Evolutionary conservation across 1,140 invertebrate species (phyloP).

Genomic region (Lepidurus couesii): DNA sequence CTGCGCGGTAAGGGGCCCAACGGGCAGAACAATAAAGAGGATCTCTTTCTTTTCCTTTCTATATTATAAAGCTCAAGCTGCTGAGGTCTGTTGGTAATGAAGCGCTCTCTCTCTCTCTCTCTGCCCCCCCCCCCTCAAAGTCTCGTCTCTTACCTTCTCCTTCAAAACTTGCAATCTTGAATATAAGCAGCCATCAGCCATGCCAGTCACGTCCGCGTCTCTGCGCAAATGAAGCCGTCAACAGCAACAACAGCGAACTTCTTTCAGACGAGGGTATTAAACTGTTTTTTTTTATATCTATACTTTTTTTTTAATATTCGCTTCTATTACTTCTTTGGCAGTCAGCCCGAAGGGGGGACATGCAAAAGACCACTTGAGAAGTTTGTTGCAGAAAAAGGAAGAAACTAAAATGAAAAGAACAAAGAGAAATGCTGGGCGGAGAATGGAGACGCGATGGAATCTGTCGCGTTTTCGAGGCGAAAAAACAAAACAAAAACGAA

Average conservation of each 20-base stretch:
- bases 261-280: constrained; percentile 15
- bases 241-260: constrained; percentile 15
- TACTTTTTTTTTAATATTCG: background rate
- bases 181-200: constrained; percentile 2
- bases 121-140: background rate
- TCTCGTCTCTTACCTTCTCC: background rate
- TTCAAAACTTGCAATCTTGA: constrained; percentile 3
- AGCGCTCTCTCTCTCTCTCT: background rate
- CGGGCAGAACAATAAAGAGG: constrained; percentile 18
- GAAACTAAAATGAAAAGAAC: background rate
- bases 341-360: background rate
- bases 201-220: constrained; percentile 17
- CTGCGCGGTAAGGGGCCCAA: constrained; percentile 15
- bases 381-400: background rate
- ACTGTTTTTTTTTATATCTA: background rate
- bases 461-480: background rate
- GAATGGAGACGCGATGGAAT: constrained; percentile 7
- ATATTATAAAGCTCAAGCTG: constrained; percentile 15
- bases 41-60: background rate
- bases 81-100: constrained; percentile 15
- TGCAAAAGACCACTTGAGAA: background rate
- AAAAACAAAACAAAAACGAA: background rate
- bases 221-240: constrained; percentile 20
- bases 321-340: constrained; percentile 15
- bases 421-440: background rate